These are phyloP conservation scores for Anolis carolinensis DNA, from an alignment of 2,113 vertebrate species.

Conservation along the genomic window DNA sequence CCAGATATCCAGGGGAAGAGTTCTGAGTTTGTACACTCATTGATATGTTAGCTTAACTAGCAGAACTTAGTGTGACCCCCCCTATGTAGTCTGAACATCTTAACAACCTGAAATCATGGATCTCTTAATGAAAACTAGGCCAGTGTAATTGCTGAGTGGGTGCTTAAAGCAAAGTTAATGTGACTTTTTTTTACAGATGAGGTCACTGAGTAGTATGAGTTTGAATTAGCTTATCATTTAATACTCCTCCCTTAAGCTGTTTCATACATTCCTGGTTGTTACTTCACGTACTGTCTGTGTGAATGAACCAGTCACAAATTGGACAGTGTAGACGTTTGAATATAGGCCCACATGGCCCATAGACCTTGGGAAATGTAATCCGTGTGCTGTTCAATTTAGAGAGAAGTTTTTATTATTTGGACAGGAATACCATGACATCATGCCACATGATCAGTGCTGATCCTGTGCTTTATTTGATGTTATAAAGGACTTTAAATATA, in stretches of 20 bases:
- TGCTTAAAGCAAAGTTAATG: background rate
- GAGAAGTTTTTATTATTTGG: background rate
- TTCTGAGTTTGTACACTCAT: background rate
- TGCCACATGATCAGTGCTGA: accelerated
- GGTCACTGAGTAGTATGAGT: background rate
- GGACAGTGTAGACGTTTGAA: background rate
- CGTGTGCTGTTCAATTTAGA: background rate
- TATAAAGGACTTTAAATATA: background rate
- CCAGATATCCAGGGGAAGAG: background rate
- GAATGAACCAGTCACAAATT: background rate
- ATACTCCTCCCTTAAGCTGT: background rate
- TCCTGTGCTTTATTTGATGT: background rate
- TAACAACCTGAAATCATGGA: background rate
- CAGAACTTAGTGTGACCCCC: background rate
- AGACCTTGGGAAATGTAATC: background rate
- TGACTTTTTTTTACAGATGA: background rate
- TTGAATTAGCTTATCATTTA: background rate
- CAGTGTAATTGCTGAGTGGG: background rate
- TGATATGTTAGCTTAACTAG: background rate
- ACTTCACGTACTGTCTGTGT: background rate
- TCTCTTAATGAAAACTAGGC: background rate
- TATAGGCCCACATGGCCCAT: background rate
- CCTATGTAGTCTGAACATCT: background rate
- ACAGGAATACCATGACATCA: background rate
- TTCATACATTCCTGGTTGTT: background rate